These are phyloP conservation scores for Baryphthengus martii DNA, from an alignment of 2,113 vertebrate species.

Conservation along the genomic window DNA sequence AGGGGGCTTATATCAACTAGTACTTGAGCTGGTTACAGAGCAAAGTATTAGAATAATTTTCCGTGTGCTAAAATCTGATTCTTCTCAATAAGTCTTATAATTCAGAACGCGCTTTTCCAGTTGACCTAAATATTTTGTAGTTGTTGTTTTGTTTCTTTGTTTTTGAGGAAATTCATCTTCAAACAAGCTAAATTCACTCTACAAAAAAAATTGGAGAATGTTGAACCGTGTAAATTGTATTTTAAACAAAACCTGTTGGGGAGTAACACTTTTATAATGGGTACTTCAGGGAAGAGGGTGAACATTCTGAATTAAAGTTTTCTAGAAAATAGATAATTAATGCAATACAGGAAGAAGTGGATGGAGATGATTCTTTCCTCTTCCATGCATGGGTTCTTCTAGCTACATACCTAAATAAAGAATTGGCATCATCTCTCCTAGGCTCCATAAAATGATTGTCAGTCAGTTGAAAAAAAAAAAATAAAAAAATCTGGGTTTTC, in stretches of 20 bases:
- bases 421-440: not conserved
- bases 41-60: not conserved
- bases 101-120: not conserved
- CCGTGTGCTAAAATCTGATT: not conserved
- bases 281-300: not conserved
- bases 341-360: fast-evolving
- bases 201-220: not conserved
- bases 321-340: not conserved
- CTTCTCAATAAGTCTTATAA: not conserved
- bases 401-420: not conserved
- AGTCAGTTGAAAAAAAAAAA: not conserved
- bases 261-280: not conserved
- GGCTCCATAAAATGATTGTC: not conserved
- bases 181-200: not conserved
- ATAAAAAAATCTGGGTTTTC: not conserved
- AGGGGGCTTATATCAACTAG: not conserved
- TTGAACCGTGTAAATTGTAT: not conserved
- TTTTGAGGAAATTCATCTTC: not conserved
- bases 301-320: not conserved
- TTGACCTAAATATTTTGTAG: not conserved
- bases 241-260: not conserved
- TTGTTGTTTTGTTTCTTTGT: not conserved
- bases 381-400: not conserved
- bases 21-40: not conserved
- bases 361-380: not conserved